Percentiles rank a stretch among this genome's conserved stretches.
Conservation (phyloP, 2,797 vertebrate species). For the Triplophysa yarkandensis region DNA sequence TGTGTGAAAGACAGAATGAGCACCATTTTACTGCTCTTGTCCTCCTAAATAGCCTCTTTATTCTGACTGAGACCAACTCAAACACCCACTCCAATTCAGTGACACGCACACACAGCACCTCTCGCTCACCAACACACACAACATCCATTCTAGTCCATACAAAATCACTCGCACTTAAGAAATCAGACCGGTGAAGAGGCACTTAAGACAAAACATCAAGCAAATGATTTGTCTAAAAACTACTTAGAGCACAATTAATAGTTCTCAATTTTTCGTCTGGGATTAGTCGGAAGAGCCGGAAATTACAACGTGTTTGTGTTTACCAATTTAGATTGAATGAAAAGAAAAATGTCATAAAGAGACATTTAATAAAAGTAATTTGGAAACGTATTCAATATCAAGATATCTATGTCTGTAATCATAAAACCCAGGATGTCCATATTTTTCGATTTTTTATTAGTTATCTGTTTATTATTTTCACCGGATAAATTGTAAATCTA, state of each 20-base stretch:
- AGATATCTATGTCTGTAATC: no score
- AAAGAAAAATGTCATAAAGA: no score
- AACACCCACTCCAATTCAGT: constrained; percentile 56
- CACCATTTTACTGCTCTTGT: constrained; percentile 80
- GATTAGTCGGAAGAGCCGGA: background rate
- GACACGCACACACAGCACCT: constrained; percentile 13
- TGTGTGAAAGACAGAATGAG: constrained; percentile 74
- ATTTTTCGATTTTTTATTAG: no score
- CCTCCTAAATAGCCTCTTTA: constrained; percentile 68
- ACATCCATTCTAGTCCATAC: constrained; percentile 25
- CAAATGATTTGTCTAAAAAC: constrained; percentile 19
- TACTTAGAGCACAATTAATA: background rate
- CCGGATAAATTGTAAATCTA: no score
- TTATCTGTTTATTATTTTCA: no score
- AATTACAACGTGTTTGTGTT: constrained; percentile 1
- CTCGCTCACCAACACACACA: constrained; percentile 26
- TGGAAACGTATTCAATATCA: no score
- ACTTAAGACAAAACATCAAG: constrained; percentile 14
- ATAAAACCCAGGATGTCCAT: no score
- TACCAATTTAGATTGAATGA: no score
- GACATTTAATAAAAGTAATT: no score
- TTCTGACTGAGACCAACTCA: constrained; percentile 51
- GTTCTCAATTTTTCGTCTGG: constrained; percentile 1
- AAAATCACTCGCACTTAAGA: constrained; percentile 26
- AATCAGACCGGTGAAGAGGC: constrained; percentile 4